These are phyloP conservation scores for Orycteropus afer DNA, from an alignment of 2,113 vertebrate genomes.

Conservation along the genomic window DNA sequence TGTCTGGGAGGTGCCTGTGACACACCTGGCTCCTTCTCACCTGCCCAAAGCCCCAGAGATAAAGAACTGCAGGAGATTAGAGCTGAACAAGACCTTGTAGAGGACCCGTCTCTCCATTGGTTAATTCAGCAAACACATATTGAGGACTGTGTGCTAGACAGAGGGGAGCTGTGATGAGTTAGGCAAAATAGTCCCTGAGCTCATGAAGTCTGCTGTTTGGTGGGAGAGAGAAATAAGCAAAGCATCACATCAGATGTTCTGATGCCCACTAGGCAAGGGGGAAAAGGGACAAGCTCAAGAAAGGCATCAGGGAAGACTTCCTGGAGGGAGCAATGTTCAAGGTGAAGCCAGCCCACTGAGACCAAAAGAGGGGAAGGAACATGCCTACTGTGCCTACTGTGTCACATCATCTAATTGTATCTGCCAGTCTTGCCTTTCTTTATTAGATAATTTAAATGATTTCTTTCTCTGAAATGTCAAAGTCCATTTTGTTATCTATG, in stretches of 20 bases:
- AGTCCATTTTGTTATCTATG: background rate
- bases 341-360: background rate
- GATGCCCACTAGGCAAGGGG: background rate
- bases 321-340: background rate
- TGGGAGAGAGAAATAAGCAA: background rate
- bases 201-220: too few relatives aligned
- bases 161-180: too few relatives aligned
- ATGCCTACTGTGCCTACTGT: background rate
- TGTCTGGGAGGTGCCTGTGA: background rate
- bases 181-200: background rate
- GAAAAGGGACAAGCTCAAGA: background rate
- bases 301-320: background rate
- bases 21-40: background rate
- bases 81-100: background rate
- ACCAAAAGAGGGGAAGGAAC: background rate
- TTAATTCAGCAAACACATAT: background rate
- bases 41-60: background rate
- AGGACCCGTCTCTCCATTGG: background rate
- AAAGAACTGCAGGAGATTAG: background rate
- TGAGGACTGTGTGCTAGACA: too few relatives aligned
- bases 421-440: background rate
- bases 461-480: background rate
- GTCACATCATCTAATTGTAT: background rate
- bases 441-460: background rate
- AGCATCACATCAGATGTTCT: background rate